Conservation (phyloP, 1,140 invertebrate species). For the Drosophila fuyamai region DNA sequence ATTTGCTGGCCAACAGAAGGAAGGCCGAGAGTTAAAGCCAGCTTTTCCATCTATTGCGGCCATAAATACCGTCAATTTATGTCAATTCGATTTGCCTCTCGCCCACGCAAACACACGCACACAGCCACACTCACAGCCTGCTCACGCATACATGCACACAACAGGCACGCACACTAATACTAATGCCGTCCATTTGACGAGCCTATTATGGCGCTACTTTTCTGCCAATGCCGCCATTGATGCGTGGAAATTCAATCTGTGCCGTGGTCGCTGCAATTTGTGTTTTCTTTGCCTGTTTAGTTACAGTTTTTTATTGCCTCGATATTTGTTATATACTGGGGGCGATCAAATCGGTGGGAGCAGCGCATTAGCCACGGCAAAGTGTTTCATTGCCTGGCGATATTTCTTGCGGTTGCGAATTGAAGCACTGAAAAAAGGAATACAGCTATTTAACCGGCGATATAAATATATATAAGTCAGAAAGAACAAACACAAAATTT, state of each 20-base stretch:
- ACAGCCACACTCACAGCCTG: background rate
- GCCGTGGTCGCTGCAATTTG: conserved; percentile 62
- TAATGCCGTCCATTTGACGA: conserved; percentile 59
- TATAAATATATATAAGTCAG: no score
- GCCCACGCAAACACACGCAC: conserved; percentile 13
- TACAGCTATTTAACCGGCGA: no score
- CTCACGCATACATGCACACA: conserved; percentile 12
- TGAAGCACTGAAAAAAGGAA: conserved; percentile 1
- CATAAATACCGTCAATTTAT: conserved; percentile 68
- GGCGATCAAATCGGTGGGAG: conserved; percentile 35
- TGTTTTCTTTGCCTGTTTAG: conserved; percentile 71
- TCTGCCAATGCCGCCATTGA: conserved; percentile 40
- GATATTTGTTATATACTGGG: conserved; percentile 49
- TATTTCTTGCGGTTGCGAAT: conserved; percentile 21
- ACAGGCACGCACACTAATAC: conserved; percentile 34
- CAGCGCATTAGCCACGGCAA: conserved; percentile 26
- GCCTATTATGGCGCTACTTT: conserved; percentile 48
- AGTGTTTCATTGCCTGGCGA: conserved; percentile 20
- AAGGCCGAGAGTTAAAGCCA: conserved; percentile 29
- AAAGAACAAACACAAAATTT: background rate
- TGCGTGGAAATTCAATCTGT: conserved; percentile 77
- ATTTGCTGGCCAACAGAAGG: conserved; percentile 20
- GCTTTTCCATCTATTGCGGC: conserved; percentile 40
- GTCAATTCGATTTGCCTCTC: conserved; percentile 71
- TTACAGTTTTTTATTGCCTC: conserved; percentile 68